Base-by-base conservation (phyloP, 2,113 vertebrate genomes). In the Nibea coibor region DNA sequence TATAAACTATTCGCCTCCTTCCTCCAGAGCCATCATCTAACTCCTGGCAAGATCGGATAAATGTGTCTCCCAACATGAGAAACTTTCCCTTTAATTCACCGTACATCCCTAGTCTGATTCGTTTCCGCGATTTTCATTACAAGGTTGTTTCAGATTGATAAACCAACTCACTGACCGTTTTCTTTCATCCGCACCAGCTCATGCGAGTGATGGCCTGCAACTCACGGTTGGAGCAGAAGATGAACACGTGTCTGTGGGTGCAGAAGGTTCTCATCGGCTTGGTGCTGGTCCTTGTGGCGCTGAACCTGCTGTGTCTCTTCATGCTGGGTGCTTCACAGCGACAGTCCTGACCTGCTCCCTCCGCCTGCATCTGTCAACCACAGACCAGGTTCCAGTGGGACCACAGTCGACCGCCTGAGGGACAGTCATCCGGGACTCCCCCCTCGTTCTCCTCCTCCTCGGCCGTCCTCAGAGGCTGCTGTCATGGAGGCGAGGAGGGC, bases 201-300 rank as follows among this genome's bases (percentile, higher is more conserved):
- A 95, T 91, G 90, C 96, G 80, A 71, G 78, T 99, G 84, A 89
- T 96, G 91, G 91, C 94, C 82, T 94, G 92, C 88, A 97, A 94
- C 91, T 95, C 82, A 19, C 94, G 96, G 77, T 91, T 98, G 91
- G 97, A 98, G 87, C 96, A 96, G 88, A 96, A 96, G 92, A 90
- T 99, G 89, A 95, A 96, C 50, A 82, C 31, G 26, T 97, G 96
- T 90, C 75, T 99, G 85, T 97, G 97, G 97, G 91, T 96, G 72
- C 98, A 99, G 89, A 97, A 98, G 90, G 89, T 99, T 68, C 94
- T 97, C 12, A 71, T 94, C 20, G 87, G 90, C 72, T 76, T 99
- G 90, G 94, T 96, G 42, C 74, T 96, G 62, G 43, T 98, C 24
- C 95, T 95, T 20, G 70, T 97, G 92, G 92, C 92, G 83, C 88